phyloP scores from a whole-genome alignment of 35 echinoderm and acorn worm genomes.

The Patiria miniata region DNA sequence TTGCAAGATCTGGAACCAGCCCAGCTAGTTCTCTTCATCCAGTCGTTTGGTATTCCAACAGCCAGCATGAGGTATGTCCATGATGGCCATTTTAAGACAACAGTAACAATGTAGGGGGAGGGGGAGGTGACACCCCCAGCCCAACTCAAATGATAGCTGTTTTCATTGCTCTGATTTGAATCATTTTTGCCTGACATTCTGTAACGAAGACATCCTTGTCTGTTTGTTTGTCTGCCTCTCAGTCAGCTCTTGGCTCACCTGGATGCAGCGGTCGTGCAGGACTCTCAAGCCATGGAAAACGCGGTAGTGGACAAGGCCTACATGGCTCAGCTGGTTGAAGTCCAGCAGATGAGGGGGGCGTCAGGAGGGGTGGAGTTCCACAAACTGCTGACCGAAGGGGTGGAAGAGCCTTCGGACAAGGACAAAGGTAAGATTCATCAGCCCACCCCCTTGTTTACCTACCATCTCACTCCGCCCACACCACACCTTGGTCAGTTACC shows the following conservation, averaged over 20 bases:
- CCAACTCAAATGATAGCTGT: too few relatives aligned
- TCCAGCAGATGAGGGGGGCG: conserved; percentile 95
- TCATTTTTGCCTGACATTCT: too few relatives aligned
- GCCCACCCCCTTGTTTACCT: too few relatives aligned
- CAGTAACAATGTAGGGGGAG: too few relatives aligned
- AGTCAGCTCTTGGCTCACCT: conserved; percentile 88
- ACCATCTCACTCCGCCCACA: too few relatives aligned
- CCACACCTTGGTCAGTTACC: too few relatives aligned
- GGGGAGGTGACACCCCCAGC: too few relatives aligned
- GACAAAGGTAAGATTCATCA: neutral
- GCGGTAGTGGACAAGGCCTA: conserved; percentile 91
- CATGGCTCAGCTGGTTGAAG: conserved; percentile 88
- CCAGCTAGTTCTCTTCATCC: conserved; percentile 93
- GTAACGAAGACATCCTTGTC: neutral
- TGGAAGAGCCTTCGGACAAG: neutral
- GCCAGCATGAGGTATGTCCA: conserved; percentile 95
- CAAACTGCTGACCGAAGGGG: conserved; percentile 40
- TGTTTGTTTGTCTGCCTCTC: neutral
- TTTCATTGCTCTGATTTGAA: too few relatives aligned
- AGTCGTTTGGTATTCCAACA: conserved; percentile 98
- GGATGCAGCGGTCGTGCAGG: conserved; percentile 80
- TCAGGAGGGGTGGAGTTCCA: conserved; percentile 81
- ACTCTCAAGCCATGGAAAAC: conserved; percentile 73
- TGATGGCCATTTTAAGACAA: too few relatives aligned
- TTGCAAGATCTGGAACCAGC: conserved; percentile 89